Percentiles rank a stretch among this genome's conserved stretches.
Conservation (phyloP, 2,797 vertebrate genomes). For the Diceros bicornis region DNA sequence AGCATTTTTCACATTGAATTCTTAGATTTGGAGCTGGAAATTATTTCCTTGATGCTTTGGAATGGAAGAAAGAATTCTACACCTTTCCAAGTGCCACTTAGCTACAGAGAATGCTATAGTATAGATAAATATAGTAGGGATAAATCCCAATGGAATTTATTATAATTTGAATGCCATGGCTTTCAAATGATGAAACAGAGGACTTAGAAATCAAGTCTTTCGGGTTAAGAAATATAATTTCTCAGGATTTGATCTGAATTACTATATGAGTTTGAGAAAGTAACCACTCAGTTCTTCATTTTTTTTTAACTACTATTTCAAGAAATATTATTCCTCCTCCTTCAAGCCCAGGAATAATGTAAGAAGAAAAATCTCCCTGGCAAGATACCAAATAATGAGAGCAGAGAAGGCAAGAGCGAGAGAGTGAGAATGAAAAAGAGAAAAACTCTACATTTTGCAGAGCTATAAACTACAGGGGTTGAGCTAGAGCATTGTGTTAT, state of each 20-base stretch:
- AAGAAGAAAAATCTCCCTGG: neutral
- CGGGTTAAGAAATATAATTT: neutral
- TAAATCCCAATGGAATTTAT: neutral
- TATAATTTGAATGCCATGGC: neutral
- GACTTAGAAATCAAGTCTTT: neutral
- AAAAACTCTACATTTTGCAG: neutral
- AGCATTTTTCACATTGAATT: neutral
- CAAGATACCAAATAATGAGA: conserved; percentile 30
- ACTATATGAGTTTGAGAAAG: neutral
- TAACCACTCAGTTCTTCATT: neutral
- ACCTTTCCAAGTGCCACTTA: neutral
- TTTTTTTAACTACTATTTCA: neutral
- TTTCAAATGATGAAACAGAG: neutral
- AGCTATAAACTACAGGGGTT: neutral
- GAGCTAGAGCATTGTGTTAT: neutral
- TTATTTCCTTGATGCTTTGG: conserved; percentile 55
- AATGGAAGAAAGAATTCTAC: neutral
- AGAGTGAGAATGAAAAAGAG: neutral
- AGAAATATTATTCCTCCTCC: neutral
- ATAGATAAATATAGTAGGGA: neutral
- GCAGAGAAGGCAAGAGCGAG: neutral
- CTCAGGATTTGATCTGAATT: neutral
- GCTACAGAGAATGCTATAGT: neutral
- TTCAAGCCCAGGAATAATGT: neutral
- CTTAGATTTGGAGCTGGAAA: conserved; percentile 58